phyloP scores from a whole-genome alignment of 2,113 vertebrate species.

The Steatornis caripensis region DNA sequence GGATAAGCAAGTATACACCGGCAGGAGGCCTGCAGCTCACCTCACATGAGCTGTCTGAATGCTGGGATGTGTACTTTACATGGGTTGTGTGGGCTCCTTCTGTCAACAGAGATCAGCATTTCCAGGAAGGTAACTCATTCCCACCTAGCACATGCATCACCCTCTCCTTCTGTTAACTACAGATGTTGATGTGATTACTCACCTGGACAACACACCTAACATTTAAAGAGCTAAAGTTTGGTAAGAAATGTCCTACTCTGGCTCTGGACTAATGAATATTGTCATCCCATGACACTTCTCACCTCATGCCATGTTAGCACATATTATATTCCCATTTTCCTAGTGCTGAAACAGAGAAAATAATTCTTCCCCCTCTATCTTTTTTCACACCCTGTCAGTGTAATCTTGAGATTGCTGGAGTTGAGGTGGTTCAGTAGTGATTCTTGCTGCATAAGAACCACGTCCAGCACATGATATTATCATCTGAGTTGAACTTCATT shows the following conservation, averaged over 20 bases:
- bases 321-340: background rate
- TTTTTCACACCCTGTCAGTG: background rate
- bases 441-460: background rate
- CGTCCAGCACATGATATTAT: background rate
- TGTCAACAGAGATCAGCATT: background rate
- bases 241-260: background rate
- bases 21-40: background rate
- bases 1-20: background rate
- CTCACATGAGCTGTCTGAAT: accelerated
- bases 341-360: background rate
- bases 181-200: background rate
- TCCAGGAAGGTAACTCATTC: background rate
- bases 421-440: background rate
- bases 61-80: background rate
- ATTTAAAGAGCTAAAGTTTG: background rate
- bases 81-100: background rate
- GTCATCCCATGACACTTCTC: background rate
- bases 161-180: background rate
- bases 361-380: background rate
- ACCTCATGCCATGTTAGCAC: background rate
- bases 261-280: background rate
- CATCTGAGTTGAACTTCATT: background rate
- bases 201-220: background rate
- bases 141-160: background rate
- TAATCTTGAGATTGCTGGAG: background rate